These are phyloP conservation scores for Haliclona indistincta DNA, from an alignment of 37 sponge, comb jelly and placozoan genomes.

Conservation along the genomic window DNA sequence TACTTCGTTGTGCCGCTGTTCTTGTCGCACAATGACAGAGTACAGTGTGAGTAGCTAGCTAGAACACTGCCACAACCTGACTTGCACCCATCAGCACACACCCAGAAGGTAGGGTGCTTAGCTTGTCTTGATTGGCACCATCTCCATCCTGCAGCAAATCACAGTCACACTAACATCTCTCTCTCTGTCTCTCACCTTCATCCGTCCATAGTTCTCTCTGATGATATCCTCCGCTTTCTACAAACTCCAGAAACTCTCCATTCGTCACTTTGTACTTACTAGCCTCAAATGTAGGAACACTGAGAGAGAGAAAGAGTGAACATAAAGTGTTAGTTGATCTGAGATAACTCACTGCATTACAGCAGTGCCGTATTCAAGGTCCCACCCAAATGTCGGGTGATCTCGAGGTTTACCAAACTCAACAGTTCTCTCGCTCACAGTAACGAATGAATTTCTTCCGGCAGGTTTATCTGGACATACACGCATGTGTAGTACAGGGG, in stretches of 20 bases:
- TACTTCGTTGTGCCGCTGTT: not conserved
- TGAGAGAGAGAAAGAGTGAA: too few relatives aligned
- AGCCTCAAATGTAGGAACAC: slow-evolving; percentile 85
- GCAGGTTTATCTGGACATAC: too few relatives aligned
- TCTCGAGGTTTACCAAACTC: slow-evolving; percentile 74
- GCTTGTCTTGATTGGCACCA: slow-evolving; percentile 73
- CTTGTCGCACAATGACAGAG: not conserved
- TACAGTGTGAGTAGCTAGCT: slow-evolving; percentile 77
- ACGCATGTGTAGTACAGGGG: too few relatives aligned
- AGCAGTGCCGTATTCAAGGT: slow-evolving; percentile 82
- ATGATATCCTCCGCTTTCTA: slow-evolving; percentile 72
- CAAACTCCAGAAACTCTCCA: slow-evolving; percentile 83
- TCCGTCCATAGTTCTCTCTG: slow-evolving; percentile 76
- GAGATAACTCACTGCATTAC: slow-evolving; percentile 62
- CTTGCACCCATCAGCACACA: slow-evolving; percentile 78
- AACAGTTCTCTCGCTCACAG: slow-evolving; percentile 54
- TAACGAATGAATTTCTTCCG: slow-evolving; percentile 67
- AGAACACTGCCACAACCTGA: slow-evolving; percentile 73
- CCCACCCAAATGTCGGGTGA: slow-evolving; percentile 92
- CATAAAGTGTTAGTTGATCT: too few relatives aligned
- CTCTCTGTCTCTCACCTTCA: slow-evolving; percentile 81
- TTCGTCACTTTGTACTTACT: slow-evolving; percentile 76
- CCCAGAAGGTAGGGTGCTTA: slow-evolving; percentile 87
- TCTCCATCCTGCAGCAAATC: slow-evolving; percentile 71
- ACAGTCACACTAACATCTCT: too few relatives aligned